Evolutionary conservation across 2,797 vertebrate genomes (phyloP).

Genomic region (Tamandua tetradactyla): DNA sequence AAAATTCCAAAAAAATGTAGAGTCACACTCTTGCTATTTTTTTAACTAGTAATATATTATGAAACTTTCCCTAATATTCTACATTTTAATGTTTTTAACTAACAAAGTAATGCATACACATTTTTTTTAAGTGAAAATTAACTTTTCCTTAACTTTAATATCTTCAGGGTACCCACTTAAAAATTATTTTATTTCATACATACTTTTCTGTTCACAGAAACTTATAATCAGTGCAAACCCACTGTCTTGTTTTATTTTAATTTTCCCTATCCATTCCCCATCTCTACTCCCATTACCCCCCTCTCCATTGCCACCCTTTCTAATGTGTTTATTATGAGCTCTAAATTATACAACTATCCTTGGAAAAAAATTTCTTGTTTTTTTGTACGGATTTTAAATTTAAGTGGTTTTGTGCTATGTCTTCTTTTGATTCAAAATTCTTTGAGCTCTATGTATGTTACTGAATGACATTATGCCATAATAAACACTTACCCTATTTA

Average conservation of each 20-base stretch:
- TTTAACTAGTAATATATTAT: not conserved
- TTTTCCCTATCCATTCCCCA: not conserved
- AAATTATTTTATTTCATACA: not conserved
- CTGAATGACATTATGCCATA: not conserved
- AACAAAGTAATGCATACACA: not conserved
- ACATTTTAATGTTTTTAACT: conserved; percentile 31
- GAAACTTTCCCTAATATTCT: not conserved
- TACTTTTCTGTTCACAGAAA: not conserved
- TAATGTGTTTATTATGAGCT: not conserved
- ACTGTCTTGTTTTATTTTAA: not conserved
- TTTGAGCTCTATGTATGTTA: not conserved
- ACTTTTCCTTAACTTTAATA: not conserved
- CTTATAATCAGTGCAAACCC: not conserved
- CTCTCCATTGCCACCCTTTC: not conserved
- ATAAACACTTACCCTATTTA: not conserved
- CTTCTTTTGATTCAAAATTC: not conserved
- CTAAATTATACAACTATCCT: not conserved
- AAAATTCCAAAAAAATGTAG: not conserved
- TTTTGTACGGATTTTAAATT: not conserved
- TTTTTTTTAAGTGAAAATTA: not conserved
- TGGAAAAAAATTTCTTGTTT: not conserved
- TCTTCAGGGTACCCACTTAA: not conserved
- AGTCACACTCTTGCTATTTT: not conserved
- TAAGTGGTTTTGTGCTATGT: not conserved
- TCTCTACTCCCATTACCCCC: not conserved